Evolutionary conservation across 2,113 vertebrate genomes (phyloP), one percentile per base, ranked within the genome.

Genomic region (Neodon shergylaensis): DNA sequence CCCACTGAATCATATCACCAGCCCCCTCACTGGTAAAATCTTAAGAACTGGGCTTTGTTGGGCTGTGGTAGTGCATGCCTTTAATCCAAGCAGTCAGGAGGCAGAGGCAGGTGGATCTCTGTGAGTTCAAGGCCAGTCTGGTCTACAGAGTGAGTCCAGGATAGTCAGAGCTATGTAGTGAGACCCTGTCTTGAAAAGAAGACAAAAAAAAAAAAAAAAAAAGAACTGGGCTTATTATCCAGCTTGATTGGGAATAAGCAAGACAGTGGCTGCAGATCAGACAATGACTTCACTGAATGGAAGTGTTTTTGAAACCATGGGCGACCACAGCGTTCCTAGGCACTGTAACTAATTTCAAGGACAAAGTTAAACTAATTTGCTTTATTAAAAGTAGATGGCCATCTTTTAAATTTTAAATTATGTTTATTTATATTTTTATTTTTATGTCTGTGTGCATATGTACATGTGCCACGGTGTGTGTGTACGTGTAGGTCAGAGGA

Each of bases 291-390:
- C 42, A 72, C 74, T 94, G 28, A 77, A 54, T 0, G 33, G 65
- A 47, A 31, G 74, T 72, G 3, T 65, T 84, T 84, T 44, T 84
- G 58, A 49, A 86, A 74, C 61, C 74, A 77, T 0, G 78, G 74
- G 63, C 13, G 70, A 58, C 61, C 39, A 47, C 24, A n/a, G 47
- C 91, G 68, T 33, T 74, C 39, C 54, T 86, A 21, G 11, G 21
- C 42, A 83, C 61, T 49, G 47, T 90, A 54, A 58, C 70, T 33
- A 65, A n/a, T 42, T 90, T 92, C n/a, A 84, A 26, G 33, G 70
- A 92, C 78, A 63, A 96, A 88, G 68, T 87, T 12, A 92, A 73
- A 70, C 74, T 94, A 33, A 76, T 36, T 47, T 93, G 42, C 47
- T 65, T 87, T 42, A 72, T 39, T 39, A 77, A 90, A 92, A 92